Evolutionary conservation across 2,888 invertebrate genomes (phyloP), one percentile per base, ranked within the genome.

Genomic region (Nebria brevicollis): DNA sequence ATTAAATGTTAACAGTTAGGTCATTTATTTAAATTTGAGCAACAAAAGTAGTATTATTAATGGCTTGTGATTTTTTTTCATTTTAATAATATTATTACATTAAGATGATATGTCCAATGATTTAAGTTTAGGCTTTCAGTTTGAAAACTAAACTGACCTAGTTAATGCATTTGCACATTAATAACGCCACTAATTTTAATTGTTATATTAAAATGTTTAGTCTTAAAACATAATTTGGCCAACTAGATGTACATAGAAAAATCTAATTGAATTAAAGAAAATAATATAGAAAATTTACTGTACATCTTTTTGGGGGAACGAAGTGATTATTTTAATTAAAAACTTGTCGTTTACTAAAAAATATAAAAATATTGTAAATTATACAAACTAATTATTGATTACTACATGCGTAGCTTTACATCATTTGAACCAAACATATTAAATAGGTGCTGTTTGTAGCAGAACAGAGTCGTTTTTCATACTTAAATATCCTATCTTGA

Each of bases 21-120:
- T 25, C 15, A 68, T 25, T 68, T 68, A 73, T 73, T 41, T 73
- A 64, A 80, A 80, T 80, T 80, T 80, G 80, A 80, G 80, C 80
- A 80, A 80, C 80, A 75, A 75, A 80, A 80, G 80, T 80, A 75
- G 72, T 75, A 80, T 80, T 75, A 80, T 80, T 80, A 80, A 80
- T 80, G 72, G 80, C 80, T 75, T 70, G 43, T 77, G 20, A 54
- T 11, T 54, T 54, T 20, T 20, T 20, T 54, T 54, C 54, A 54
- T 5, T 54, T 54, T 54, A 54, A 54, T 54, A 54, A 11, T 41
- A 34, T 74, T 41, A 70, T 34, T 34, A 34, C 34, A 34, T 75
- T 75, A 72, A 72, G 54, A 20, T 80, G 80, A 80, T 80, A 80
- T 80, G 80, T 80, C 64, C 34, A 80, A 54, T 26, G 34, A 70